phyloP scores from a whole-genome alignment of 2,888 invertebrate genomes.

The Conistra vaccinii region DNA sequence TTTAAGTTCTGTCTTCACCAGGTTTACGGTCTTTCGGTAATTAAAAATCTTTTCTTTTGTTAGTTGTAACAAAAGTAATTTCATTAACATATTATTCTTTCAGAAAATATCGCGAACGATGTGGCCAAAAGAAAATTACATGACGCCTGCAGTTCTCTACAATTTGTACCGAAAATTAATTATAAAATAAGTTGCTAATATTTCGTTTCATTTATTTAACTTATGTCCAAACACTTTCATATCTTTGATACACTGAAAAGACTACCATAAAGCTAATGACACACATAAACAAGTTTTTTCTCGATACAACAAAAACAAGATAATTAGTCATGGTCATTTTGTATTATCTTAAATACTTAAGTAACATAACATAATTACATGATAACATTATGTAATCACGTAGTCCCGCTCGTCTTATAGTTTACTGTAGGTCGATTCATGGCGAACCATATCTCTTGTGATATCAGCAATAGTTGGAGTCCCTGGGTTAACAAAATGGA shows the following conservation, averaged over 20 bases:
- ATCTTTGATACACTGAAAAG: slow-evolving; percentile 7
- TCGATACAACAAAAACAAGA: slow-evolving; percentile 45
- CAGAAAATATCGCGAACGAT: slow-evolving; percentile 86
- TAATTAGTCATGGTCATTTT: slow-evolving; percentile 40
- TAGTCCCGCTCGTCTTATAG: slow-evolving; percentile 72
- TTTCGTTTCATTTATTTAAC: slow-evolving; percentile 42
- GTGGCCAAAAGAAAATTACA: slow-evolving; percentile 83
- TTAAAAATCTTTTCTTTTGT: neutral
- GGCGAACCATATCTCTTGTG: slow-evolving; percentile 92
- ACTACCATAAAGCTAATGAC: slow-evolving; percentile 24
- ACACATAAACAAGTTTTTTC: slow-evolving; percentile 1
- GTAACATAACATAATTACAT: slow-evolving; percentile 35
- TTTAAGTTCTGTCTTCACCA: neutral
- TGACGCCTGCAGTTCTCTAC: slow-evolving; percentile 84
- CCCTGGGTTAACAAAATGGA: slow-evolving; percentile 85
- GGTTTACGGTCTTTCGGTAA: neutral
- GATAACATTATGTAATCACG: slow-evolving; percentile 16
- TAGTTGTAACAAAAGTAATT: too few relatives aligned
- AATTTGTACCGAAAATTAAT: slow-evolving; percentile 84
- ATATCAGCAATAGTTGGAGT: slow-evolving; percentile 92
- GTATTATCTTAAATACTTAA: slow-evolving; percentile 32
- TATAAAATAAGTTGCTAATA: slow-evolving; percentile 76
- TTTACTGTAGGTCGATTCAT: slow-evolving; percentile 91
- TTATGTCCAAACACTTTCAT: neutral
- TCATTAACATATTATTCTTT: slow-evolving; percentile 60